Percentiles rank a stretch among this genome's conserved stretches.
Evolutionary conservation across 2,888 invertebrate genomes (phyloP).

Genomic region (Incurvaria masculella): DNA sequence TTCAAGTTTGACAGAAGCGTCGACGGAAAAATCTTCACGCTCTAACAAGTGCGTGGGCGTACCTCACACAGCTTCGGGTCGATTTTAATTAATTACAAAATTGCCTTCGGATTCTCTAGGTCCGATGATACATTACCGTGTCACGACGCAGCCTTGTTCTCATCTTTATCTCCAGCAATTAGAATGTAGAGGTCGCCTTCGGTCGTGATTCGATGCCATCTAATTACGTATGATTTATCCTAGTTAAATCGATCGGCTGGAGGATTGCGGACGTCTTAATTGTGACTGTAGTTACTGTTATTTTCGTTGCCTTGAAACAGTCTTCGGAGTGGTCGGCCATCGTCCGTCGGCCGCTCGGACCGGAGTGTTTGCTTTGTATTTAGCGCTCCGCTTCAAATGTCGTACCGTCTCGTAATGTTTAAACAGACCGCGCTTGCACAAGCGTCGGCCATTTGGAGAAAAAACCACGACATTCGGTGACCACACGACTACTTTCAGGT

Average conservation of each 20-base stretch:
- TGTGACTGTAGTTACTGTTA: slow-evolving; percentile 41
- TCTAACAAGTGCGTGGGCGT: slow-evolving; percentile 33
- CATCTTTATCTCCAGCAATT: slow-evolving; percentile 37
- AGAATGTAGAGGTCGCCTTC: slow-evolving; percentile 33
- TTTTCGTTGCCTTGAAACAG: slow-evolving; percentile 37
- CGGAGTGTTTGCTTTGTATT: slow-evolving; percentile 50
- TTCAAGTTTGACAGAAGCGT: slow-evolving; percentile 51
- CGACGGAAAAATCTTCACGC: slow-evolving; percentile 46
- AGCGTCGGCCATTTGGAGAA: slow-evolving; percentile 49
- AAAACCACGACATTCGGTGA: slow-evolving; percentile 43
- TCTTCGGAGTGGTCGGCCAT: neutral
- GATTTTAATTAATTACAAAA: slow-evolving; percentile 46
- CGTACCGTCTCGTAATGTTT: slow-evolving; percentile 54
- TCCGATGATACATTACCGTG: neutral
- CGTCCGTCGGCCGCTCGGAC: slow-evolving; percentile 28
- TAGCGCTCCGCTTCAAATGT: slow-evolving; percentile 54
- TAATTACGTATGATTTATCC: slow-evolving; percentile 49
- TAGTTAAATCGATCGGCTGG: slow-evolving; percentile 21
- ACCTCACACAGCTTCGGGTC: slow-evolving; percentile 27
- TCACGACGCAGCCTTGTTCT: slow-evolving; percentile 29
- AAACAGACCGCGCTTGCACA: slow-evolving; percentile 51
- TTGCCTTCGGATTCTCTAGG: slow-evolving; percentile 17
- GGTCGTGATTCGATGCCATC: slow-evolving; percentile 48
- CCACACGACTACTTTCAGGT: neutral
- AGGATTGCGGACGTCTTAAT: slow-evolving; percentile 50